Base-by-base conservation (phyloP, 2,113 vertebrate genomes). In the Chaetops frenatus region DNA sequence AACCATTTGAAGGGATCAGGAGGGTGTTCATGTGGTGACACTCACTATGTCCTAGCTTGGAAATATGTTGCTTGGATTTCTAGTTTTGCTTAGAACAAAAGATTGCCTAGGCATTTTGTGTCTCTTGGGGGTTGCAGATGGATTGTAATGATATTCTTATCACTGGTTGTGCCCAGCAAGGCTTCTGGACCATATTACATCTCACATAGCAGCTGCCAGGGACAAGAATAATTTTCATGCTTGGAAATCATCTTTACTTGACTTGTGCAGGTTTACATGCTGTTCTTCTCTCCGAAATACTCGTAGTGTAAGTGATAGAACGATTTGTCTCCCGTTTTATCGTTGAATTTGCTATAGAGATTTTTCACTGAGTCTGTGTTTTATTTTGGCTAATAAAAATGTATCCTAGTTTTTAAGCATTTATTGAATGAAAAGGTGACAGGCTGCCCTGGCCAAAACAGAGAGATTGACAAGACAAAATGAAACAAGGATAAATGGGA, bases 201-300 rank as follows among this genome's bases (percentile, higher is more conserved):
- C 91, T 88, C 64, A 9, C 19, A 0, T 88, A 88, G 76, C 88
- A 96, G 86, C 86, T 95, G 96, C 91, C 88, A 92, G 60, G 71
- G 83, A 91, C 88, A 84, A 64, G 91, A 96, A 92, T 92, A 84
- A 92, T 95, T 95, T 94, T 97, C 77, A 74, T 6, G 7, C 86
- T 92, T 93, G 76, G 56, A 92, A 95, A 88, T 90, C 67, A 71
- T 95, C 80, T 94, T 93, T 93, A 62, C n/a, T 93, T 93, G 79
- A 88, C 92, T 87, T 88, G 44, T 86, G 42, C 10, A 25, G 19
- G 6, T 88, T 92, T 73, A 42, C 54, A 28, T 86, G 80, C 60
- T 88, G 47, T 65, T 95, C 18, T 90, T 93, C 70, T 67, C 70
- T 76, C 51, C 78, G 8, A 62, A 88, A 90, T 78, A 58, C 29